phyloP scores from a whole-genome alignment of 2,888 invertebrate genomes.

The Cloeon dipterum region DNA sequence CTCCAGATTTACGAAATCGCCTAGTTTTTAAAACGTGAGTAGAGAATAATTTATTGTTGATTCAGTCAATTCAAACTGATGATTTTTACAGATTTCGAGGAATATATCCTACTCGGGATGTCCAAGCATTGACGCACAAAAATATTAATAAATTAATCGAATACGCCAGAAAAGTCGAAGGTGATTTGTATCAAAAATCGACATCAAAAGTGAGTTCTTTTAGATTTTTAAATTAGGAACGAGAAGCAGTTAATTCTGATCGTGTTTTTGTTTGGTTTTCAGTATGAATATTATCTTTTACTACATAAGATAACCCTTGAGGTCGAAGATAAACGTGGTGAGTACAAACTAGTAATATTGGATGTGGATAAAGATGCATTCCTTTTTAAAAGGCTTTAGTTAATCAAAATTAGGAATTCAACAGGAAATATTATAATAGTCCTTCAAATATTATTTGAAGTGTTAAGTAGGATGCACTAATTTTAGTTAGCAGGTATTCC shows the following conservation, averaged over 20 bases:
- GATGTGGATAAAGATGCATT: no score
- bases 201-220: slow-evolving; percentile 44
- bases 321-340: slow-evolving; percentile 81
- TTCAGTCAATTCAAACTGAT: neutral
- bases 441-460: no score
- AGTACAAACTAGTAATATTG: no score
- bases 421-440: no score
- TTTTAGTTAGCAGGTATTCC: no score
- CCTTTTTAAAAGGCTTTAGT: no score
- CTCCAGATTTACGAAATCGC: slow-evolving; percentile 92
- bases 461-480: no score
- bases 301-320: slow-evolving; percentile 99
- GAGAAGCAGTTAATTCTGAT: neutral
- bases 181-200: slow-evolving; percentile 98
- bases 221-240: no score
- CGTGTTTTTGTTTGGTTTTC: slow-evolving; percentile 10
- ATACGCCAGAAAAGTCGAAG: slow-evolving; percentile 96
- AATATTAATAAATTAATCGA: slow-evolving; percentile 94
- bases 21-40: slow-evolving; percentile 90
- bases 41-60: neutral
- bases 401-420: no score
- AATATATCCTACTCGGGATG: slow-evolving; percentile 96
- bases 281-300: slow-evolving; percentile 93
- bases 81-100: slow-evolving; percentile 59
- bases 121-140: slow-evolving; percentile 85